Evolutionary conservation across 2,797 vertebrate genomes (phyloP).

Genomic region (Coregonus suidteri): DNA sequence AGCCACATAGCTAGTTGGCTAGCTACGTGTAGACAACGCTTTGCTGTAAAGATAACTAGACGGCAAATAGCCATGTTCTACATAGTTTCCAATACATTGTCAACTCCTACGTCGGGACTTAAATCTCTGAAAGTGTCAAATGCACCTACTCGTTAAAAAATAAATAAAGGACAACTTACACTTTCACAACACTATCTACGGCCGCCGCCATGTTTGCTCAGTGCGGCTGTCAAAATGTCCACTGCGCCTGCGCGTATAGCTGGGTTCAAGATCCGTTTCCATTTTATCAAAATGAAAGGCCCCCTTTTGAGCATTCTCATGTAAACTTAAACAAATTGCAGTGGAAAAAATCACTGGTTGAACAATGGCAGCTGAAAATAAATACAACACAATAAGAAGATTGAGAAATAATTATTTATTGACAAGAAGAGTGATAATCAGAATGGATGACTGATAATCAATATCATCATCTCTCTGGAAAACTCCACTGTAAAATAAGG

Average conservation of each 20-base stretch:
- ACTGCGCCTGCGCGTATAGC: constrained; percentile 71
- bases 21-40: constrained; percentile 5
- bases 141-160: constrained; percentile 26
- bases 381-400: not conserved
- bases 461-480: not conserved
- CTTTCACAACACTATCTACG: constrained; percentile 81
- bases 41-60: not conserved
- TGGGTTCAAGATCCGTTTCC: not conserved
- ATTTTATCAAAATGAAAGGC: constrained; percentile 13
- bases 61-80: not conserved
- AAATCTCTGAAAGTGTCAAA: no score
- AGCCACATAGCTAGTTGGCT: not conserved
- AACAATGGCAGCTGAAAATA: not conserved
- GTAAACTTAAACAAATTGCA: not conserved
- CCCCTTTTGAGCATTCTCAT: not conserved
- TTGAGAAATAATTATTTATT: constrained; percentile 2
- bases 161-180: constrained; percentile 75
- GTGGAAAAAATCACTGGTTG: not conserved
- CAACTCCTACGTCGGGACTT: not conserved
- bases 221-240: constrained; percentile 67
- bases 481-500: not conserved
- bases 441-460: not conserved
- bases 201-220: constrained; percentile 83
- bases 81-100: not conserved
- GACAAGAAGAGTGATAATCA: not conserved